These are phyloP conservation scores for Pherbina coryleti DNA, from an alignment of 2,888 invertebrate species.

Conservation along the genomic window DNA sequence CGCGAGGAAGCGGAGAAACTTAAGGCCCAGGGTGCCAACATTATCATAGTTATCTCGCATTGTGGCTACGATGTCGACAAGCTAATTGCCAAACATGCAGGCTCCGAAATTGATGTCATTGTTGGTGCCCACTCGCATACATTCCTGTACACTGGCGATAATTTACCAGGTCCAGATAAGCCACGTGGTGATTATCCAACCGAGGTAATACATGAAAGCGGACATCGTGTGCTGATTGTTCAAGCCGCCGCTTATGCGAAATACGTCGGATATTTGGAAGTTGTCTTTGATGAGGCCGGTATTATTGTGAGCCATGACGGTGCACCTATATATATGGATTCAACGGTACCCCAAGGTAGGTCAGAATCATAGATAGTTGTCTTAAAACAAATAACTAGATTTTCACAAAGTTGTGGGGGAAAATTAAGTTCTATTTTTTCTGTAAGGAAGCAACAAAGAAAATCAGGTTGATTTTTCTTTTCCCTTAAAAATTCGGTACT, in stretches of 20 bases:
- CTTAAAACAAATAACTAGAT: no score
- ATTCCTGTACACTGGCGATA: constrained; percentile 77
- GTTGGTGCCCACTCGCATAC: constrained; percentile 90
- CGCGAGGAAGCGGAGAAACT: constrained; percentile 77
- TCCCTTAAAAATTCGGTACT: no score
- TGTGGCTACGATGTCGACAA: constrained; percentile 80
- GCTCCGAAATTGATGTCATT: constrained; percentile 81
- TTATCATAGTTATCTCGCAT: constrained; percentile 87
- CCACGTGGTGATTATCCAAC: constrained; percentile 76
- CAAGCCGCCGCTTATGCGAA: constrained; percentile 81
- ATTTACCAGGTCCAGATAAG: constrained; percentile 72
- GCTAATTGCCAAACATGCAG: constrained; percentile 75
- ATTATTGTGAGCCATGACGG: constrained; percentile 78
- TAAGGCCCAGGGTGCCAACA: constrained; percentile 76
- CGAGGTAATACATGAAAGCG: constrained; percentile 72
- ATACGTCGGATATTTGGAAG: constrained; percentile 83
- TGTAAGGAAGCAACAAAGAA: no score
- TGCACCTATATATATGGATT: constrained; percentile 78
- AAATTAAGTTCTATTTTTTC: no score
- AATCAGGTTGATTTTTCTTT: no score
- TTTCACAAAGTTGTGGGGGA: no score
- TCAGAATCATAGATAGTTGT: background rate
- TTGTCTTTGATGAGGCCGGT: constrained; percentile 79
- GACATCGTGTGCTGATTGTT: constrained; percentile 73
- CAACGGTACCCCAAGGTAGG: constrained; percentile 76